Conservation (phyloP, 2,113 vertebrate species). For the Uropsilus gracilis region DNA sequence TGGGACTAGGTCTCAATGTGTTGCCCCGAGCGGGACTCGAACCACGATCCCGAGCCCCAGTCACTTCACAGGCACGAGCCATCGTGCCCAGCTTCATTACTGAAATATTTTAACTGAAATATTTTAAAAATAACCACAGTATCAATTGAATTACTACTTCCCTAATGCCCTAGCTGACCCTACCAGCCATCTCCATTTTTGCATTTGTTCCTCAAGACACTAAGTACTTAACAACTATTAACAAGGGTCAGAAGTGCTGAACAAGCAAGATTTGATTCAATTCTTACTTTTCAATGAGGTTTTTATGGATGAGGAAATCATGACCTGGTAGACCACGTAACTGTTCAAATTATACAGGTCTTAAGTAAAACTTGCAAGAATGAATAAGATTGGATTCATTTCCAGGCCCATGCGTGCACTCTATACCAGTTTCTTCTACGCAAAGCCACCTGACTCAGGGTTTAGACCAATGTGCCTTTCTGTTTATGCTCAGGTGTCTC, state of each 20-base stretch:
- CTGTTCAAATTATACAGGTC: background rate
- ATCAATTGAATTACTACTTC: rapidly evolving
- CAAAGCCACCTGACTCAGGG: background rate
- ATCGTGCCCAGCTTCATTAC: too few species aligned
- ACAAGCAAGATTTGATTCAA: background rate
- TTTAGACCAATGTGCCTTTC: background rate
- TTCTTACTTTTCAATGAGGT: background rate
- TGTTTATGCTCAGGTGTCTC: background rate
- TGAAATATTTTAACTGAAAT: too few species aligned
- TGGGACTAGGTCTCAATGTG: too few species aligned
- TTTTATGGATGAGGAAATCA: background rate
- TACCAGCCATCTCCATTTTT: background rate
- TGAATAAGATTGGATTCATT: too few species aligned
- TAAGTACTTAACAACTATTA: too few species aligned
- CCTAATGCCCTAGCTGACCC: background rate
- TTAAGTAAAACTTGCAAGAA: background rate
- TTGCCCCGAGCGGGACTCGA: too few species aligned
- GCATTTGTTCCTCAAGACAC: background rate
- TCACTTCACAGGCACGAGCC: too few species aligned
- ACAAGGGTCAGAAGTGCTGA: background rate
- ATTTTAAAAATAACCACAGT: background rate
- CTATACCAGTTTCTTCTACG: rapidly evolving
- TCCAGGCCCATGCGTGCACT: background rate
- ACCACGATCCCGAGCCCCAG: too few species aligned
- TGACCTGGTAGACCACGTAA: background rate